Evolutionary conservation across 2,113 vertebrate genomes (phyloP).

Genomic region (Dicaeum eximium): DNA sequence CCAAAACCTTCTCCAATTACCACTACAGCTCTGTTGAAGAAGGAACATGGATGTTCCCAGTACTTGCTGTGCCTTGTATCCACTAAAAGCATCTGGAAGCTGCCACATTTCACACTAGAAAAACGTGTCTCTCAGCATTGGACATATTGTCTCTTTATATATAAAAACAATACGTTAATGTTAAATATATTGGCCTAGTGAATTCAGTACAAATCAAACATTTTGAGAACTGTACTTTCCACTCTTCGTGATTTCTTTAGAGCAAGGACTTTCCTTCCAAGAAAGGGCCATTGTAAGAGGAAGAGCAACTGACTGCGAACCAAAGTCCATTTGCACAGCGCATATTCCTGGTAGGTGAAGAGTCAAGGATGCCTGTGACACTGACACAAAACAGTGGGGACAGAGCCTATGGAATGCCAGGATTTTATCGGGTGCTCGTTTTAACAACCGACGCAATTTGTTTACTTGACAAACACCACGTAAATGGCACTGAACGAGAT

Average conservation of each 20-base stretch:
- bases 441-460: background rate
- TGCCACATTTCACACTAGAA: background rate
- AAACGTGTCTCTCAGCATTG: background rate
- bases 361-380: background rate
- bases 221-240: background rate
- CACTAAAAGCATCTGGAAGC: background rate
- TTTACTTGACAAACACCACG: background rate
- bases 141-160: background rate
- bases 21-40: background rate
- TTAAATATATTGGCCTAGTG: background rate
- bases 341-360: background rate
- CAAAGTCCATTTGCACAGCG: background rate
- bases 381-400: background rate
- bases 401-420: background rate
- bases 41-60: background rate
- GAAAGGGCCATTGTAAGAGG: background rate
- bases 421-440: background rate
- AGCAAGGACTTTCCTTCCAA: background rate
- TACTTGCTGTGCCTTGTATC: background rate
- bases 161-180: background rate
- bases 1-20: background rate
- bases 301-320: background rate
- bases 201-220: background rate
- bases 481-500: background rate
- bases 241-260: background rate